A percentile compares a stretch with the other conserved stretches of the same genome.
phyloP scores from a whole-genome alignment of 2,888 invertebrate genomes.

The Lithosia quadra region DNA sequence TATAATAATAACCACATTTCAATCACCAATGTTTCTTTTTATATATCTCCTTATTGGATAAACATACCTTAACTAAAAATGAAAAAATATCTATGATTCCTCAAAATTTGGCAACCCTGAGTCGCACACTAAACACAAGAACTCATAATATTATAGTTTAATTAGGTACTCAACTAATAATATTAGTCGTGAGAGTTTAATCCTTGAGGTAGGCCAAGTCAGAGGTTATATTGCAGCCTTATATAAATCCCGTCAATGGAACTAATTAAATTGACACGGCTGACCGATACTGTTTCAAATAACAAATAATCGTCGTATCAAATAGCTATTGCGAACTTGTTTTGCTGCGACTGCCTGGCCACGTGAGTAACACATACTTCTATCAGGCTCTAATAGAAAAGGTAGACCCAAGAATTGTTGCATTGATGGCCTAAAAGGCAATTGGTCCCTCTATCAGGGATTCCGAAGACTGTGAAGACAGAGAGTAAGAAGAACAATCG shows the following conservation, averaged over 20 bases:
- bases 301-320: background rate
- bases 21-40: background rate
- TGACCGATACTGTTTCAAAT: background rate
- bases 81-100: too few relatives aligned
- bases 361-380: too few relatives aligned
- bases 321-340: background rate
- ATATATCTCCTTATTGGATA: background rate
- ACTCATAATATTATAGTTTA: too few relatives aligned
- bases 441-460: too few relatives aligned
- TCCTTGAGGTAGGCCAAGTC: slow-evolving; percentile 2
- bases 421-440: too few relatives aligned
- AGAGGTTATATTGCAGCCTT: background rate
- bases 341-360: too few relatives aligned
- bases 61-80: too few relatives aligned
- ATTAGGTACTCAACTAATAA: background rate
- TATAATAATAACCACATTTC: background rate
- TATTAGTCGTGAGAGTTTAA: background rate
- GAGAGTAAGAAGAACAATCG: too few relatives aligned
- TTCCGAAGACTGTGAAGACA: too few relatives aligned
- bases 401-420: too few relatives aligned
- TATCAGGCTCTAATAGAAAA: too few relatives aligned
- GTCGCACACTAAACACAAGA: background rate
- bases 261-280: background rate
- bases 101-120: background rate
- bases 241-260: background rate